phyloP scores from a whole-genome alignment of 2,888 invertebrate species.

The Scrobipalpa atriplicella region DNA sequence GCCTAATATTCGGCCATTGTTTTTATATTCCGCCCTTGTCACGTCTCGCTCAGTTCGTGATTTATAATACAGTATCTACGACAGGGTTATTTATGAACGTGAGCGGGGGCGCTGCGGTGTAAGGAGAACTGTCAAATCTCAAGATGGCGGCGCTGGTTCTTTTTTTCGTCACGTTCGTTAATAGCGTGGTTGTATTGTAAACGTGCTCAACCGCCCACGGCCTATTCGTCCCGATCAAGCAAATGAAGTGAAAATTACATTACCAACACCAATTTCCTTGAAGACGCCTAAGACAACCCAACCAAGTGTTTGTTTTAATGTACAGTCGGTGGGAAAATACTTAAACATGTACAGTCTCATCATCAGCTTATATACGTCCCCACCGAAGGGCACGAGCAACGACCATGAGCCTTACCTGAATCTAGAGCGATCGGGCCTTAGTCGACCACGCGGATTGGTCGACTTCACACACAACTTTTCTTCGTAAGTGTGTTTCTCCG shows the following conservation, averaged over 20 bases:
- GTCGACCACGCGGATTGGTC: no score
- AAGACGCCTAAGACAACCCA: slow-evolving; percentile 19
- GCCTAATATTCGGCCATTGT: background rate
- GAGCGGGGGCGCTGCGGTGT: no score
- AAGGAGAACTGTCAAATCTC: no score
- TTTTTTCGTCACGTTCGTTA: no score
- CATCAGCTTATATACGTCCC: no score
- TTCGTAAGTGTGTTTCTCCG: no score
- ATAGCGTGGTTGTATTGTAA: background rate
- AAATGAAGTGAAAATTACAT: slow-evolving; percentile 31
- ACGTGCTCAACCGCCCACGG: background rate
- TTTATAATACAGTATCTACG: background rate
- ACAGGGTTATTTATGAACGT: background rate
- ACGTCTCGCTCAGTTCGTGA: background rate
- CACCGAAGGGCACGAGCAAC: no score
- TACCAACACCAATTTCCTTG: slow-evolving; percentile 29
- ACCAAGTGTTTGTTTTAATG: background rate
- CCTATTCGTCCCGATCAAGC: slow-evolving; percentile 26
- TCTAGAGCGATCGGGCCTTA: no score
- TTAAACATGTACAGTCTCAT: background rate
- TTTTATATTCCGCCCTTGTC: slow-evolving; percentile 8
- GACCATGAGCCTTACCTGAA: no score
- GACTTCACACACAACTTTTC: no score
- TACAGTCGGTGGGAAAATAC: background rate
- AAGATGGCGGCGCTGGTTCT: no score